These are phyloP conservation scores for Paraplagusia blochii DNA, from an alignment of 2,113 vertebrate genomes.

Conservation along the genomic window DNA sequence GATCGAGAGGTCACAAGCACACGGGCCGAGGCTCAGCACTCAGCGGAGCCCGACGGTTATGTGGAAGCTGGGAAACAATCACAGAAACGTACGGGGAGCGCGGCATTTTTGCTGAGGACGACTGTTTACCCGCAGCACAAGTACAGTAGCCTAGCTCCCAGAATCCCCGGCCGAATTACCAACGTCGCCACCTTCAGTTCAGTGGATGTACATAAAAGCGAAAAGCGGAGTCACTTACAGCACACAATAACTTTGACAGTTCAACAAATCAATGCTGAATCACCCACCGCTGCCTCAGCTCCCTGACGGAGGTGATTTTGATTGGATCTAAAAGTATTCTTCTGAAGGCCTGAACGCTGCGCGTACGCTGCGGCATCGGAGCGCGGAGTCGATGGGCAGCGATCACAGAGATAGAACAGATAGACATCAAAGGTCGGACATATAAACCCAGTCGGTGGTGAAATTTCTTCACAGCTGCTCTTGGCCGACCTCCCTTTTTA, in stretches of 20 bases:
- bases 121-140: constrained; percentile 20
- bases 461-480: constrained; percentile 33
- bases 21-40: constrained; percentile 25
- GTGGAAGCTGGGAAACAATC: constrained; percentile 26
- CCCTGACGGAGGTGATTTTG: constrained; percentile 49
- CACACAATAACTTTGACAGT: constrained; percentile 19
- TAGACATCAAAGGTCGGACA: constrained; percentile 61
- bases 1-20: constrained; percentile 33
- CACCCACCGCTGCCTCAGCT: constrained; percentile 9
- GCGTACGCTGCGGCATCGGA: constrained; percentile 20
- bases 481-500: constrained; percentile 41
- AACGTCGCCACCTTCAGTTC: constrained; percentile 25
- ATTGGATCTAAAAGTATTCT: constrained; percentile 57
- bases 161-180: constrained; percentile 49
- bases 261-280: constrained; percentile 39
- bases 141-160: constrained; percentile 35
- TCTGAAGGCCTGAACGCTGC: constrained; percentile 39
- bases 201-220: constrained; percentile 22
- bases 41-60: constrained; percentile 26
- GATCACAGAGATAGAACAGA: constrained; percentile 56
- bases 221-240: constrained; percentile 31
- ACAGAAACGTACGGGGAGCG: constrained; percentile 20
- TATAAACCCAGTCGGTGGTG: constrained; percentile 46
- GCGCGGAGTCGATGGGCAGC: constrained; percentile 32
- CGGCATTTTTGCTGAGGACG: constrained; percentile 23